Evolutionary conservation across 2,888 invertebrate genomes (phyloP), one percentile per base, ranked within the genome.

Genomic region (Taenaris catops): DNA sequence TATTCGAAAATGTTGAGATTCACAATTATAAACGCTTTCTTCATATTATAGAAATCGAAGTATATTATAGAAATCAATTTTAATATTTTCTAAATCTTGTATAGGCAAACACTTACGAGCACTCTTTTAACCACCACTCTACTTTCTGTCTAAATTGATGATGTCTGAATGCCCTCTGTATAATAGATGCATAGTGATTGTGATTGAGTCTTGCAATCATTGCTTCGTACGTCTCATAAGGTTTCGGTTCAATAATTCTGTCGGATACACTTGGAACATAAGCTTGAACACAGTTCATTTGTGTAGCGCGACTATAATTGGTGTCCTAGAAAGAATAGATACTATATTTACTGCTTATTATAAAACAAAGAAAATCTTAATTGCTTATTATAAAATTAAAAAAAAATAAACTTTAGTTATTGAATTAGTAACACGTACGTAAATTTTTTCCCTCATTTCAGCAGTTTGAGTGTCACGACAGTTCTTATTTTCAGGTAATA

Each of bases 391-490:
- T 14, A 3, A 14, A 14, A 14, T 14, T 14, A 8, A 9, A 11
- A 25, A 25, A 9, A 9, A 21, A 8, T 9, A 23, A 12, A 1
- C n/a, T 12, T 14, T 7, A 2, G 4, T 7, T 12, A 12, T 25
- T 8, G 4, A 1, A 24, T 4, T 3, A 14, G 2, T 14, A 14
- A 14, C 14, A 14, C 14, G 14, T 14, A 88, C 89, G 48, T 76
- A 68, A 41, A 71, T 54, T 55, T 72, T 86, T 47, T 89, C 81
- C 33, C 84, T 80, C 46, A 87, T 80, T 47, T 83, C 73, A 28
- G 86, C 88, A 9, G 93, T 93, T 68, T 94, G 95, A 0, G 92
- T 90, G 42, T 91, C 91, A 46, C 92, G 78, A 44, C 88, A 89
- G 34, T 69, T 87, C 56, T 87, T 89, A 47, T 68, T 68, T 38